Evolutionary conservation across 2,797 vertebrate species (phyloP), one percentile per base, ranked within the genome.

Genomic region (Acipenser oxyrinchus): DNA sequence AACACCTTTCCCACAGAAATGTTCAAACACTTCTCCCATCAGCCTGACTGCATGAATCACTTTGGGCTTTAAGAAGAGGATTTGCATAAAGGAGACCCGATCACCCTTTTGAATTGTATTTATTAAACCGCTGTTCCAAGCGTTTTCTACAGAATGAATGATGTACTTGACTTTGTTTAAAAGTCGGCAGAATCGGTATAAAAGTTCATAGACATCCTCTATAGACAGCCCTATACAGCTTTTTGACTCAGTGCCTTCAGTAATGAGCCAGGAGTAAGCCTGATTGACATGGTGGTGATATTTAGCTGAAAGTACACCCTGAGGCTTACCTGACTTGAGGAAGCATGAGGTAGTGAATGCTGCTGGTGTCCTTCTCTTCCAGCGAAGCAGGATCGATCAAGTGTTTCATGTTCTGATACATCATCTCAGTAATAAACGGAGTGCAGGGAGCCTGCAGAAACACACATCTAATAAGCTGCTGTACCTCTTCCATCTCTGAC

Each of bases 341-440:
- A 71, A 98, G 83, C 95, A 98, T 95, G 82, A 99, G 94, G 86
- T 98, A 99, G 84, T 99, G 96, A 77, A 99, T 99, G 82, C 97
- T 99, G 70, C 87, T 75, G 10, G 79, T 73, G 67, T 95, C 94
- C 81, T 95, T 98, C 62, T 97, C 94, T 71, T 92, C 93, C 65
- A 94, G 70, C 0, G 92, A 93, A 11, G 80, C 70, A 0, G 93
- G 93, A 78, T 98, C 93, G 6, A 98, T 88, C 79, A 99, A 89
- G 12, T 90, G 87, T 77, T 86, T 86, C 75, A 99, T 87, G 78
- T 97, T 99, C 87, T 98, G 95, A 83, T 96, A 98, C 91, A 99
- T 98, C 87, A 97, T 83, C 81, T 99, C 97, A 6, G 96, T 99
- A 77, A 99, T 96, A 86, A 99, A 99, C 12, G 97, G 97, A 61